Evolutionary conservation across 2,797 vertebrate genomes (phyloP).

Genomic region (Hypotaenidia philippensis): DNA sequence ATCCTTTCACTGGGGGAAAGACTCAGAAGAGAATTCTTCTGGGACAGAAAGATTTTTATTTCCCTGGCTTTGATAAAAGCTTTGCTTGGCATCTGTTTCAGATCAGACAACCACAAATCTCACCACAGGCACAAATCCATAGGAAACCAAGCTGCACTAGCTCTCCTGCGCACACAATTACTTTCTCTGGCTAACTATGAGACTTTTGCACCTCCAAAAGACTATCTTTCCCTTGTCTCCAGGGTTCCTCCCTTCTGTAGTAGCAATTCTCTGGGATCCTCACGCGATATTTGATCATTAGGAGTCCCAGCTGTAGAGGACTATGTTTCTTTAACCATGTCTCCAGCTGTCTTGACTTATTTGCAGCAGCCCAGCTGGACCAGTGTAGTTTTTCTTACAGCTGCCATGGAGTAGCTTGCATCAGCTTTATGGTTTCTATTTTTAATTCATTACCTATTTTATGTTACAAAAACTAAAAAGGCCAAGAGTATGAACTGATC

Average conservation of each 20-base stretch:
- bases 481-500: not conserved
- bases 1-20: not conserved
- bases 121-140: constrained; percentile 43
- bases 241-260: constrained; percentile 2
- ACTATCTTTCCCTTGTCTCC: constrained; percentile 21
- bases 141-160: constrained; percentile 1
- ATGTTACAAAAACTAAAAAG: not conserved
- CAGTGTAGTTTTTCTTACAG: constrained; percentile 18
- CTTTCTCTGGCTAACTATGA: constrained; percentile 37
- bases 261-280: not conserved
- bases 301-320: constrained; percentile 11
- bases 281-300: not conserved
- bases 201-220: constrained; percentile 50
- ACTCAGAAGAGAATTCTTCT: constrained; percentile 6
- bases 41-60: constrained; percentile 27
- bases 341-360: constrained; percentile 51
- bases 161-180: not conserved
- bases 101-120: constrained; percentile 25
- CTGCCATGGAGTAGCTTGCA: not conserved
- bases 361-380: constrained; percentile 33
- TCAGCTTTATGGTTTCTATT: not conserved
- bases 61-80: constrained; percentile 60
- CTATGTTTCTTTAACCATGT: not conserved
- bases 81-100: constrained; percentile 29
- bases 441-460: not conserved